phyloP scores from a whole-genome alignment of 2,113 vertebrate genomes.

The Orthonyx spaldingii region DNA sequence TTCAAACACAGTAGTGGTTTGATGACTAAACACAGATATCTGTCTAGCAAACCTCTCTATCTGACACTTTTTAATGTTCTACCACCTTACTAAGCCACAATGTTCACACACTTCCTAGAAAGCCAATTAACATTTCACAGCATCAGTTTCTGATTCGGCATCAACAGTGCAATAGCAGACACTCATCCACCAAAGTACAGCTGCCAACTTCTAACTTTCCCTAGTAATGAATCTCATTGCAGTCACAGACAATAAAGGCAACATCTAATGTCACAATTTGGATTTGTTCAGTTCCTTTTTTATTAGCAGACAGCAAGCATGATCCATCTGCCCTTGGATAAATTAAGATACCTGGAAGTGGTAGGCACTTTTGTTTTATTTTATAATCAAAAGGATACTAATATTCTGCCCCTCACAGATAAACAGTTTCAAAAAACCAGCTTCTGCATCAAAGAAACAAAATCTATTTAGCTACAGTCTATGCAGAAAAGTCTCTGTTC shows the following conservation, averaged over 20 bases:
- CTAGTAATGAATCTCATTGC: background rate
- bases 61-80: background rate
- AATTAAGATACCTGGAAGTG: background rate
- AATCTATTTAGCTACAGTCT: background rate
- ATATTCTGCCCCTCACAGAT: background rate
- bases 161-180: background rate
- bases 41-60: background rate
- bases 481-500: background rate
- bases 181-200: background rate
- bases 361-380: background rate
- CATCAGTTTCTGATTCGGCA: background rate
- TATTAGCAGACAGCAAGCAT: background rate
- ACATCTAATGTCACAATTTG: background rate
- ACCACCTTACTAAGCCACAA: background rate
- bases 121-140: slow-evolving; percentile 17
- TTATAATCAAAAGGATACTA: background rate
- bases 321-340: background rate
- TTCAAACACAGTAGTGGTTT: background rate
- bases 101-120: background rate
- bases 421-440: background rate
- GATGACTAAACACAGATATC: background rate
- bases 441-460: background rate
- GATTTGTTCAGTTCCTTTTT: background rate
- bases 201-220: background rate
- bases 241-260: background rate